Evolutionary conservation across 2,113 vertebrate genomes (phyloP).

Genomic region (Barnardius zonarius): DNA sequence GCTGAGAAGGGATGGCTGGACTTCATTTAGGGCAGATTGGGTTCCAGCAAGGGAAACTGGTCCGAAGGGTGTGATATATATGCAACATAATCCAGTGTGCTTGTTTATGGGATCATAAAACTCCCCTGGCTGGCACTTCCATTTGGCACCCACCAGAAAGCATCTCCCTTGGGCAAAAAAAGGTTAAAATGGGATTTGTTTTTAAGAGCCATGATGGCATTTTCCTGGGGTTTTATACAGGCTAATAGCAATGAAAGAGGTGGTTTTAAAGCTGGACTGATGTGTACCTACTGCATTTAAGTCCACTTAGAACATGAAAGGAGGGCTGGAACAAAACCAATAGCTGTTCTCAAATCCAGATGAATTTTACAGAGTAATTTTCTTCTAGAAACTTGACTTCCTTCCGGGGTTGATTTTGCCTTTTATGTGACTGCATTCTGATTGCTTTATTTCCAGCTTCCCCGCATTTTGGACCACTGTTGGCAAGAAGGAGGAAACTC

Average conservation of each 20-base stretch:
- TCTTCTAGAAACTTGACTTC: conserved; percentile 21
- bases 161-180: neutral
- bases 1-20: neutral
- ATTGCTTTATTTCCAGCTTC: conserved; percentile 40
- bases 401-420: conserved; percentile 16
- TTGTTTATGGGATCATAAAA: conserved; percentile 7
- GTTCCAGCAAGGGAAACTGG: neutral
- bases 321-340: neutral
- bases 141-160: neutral
- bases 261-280: neutral
- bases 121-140: neutral
- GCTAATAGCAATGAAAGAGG: neutral
- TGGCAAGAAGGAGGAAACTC: conserved; percentile 24
- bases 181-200: neutral
- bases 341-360: conserved; percentile 14
- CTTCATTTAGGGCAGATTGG: neutral
- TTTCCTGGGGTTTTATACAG: neutral
- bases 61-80: neutral
- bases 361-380: conserved; percentile 42
- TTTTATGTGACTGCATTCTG: conserved; percentile 1
- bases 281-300: neutral
- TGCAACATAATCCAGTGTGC: neutral
- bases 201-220: neutral
- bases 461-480: neutral
- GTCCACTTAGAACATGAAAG: neutral